phyloP scores from a whole-genome alignment of 2,797 vertebrate genomes.

The Labeo calbasu region DNA sequence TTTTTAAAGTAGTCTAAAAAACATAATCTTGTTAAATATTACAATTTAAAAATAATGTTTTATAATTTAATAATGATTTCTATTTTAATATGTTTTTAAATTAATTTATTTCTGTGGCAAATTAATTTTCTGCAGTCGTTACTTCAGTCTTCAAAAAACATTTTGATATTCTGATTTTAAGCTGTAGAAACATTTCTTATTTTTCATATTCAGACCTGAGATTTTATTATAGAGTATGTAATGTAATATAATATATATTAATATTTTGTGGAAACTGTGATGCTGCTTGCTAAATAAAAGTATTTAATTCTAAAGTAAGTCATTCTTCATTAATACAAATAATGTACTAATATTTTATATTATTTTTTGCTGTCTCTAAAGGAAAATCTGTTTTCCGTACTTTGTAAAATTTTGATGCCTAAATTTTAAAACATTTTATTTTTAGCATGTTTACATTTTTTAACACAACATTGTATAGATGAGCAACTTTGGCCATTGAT shows the following conservation, averaged over 20 bases:
- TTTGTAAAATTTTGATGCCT: background rate
- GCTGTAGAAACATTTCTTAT: background rate
- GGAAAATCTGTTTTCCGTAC: background rate
- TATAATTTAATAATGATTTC: too few species aligned
- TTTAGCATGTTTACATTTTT: background rate
- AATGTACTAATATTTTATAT: background rate
- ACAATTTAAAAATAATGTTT: too few species aligned
- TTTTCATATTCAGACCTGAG: constrained; percentile 3
- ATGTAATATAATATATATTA: background rate
- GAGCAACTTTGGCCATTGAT: background rate
- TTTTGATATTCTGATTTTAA: background rate
- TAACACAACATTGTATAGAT: background rate
- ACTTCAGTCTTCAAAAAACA: background rate
- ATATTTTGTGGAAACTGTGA: background rate
- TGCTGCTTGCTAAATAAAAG: background rate
- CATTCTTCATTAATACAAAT: background rate
- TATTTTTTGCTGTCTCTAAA: background rate
- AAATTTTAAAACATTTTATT: background rate
- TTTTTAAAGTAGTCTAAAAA: too few species aligned
- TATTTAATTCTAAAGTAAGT: background rate
- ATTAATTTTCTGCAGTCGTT: background rate
- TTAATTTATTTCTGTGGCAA: background rate
- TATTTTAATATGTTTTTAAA: background rate
- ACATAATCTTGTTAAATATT: too few species aligned
- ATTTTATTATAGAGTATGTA: background rate